Conservation (phyloP, 2,113 vertebrate species). For the Zosterops japonicus region DNA sequence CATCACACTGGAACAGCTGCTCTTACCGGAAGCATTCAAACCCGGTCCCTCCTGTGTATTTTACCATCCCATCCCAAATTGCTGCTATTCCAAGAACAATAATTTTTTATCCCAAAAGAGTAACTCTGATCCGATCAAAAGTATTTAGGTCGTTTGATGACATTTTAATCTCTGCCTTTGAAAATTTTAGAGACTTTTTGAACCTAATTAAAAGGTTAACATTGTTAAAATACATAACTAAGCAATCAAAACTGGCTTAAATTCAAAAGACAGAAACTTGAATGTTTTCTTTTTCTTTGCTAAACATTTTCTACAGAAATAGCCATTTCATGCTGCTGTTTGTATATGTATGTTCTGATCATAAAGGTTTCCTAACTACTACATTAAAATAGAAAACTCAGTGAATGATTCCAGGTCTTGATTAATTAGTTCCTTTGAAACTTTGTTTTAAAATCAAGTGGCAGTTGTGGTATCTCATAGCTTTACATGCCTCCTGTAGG, state of each 20-base stretch:
- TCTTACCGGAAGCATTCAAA: not conserved
- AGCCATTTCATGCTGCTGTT: not conserved
- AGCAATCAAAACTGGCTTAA: not conserved
- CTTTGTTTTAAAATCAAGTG: not conserved
- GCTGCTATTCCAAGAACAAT: not conserved
- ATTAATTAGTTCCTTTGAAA: not conserved
- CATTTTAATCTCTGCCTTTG: not conserved
- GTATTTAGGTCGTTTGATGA: not conserved
- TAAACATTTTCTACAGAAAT: not conserved
- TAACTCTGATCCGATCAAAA: not conserved
- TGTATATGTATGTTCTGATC: not conserved
- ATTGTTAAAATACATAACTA: not conserved
- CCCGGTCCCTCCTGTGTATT: fast-evolving
- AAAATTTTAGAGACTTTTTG: not conserved
- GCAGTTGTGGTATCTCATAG: not conserved
- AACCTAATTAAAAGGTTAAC: not conserved
- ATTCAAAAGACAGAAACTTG: not conserved
- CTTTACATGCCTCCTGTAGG: not conserved
- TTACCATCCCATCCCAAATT: not conserved
- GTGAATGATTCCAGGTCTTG: not conserved
- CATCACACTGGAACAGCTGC: not conserved
- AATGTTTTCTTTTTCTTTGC: not conserved
- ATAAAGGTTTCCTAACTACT: not conserved
- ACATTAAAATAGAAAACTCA: not conserved
- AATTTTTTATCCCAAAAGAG: not conserved